Base-by-base conservation (phyloP, 2,113 vertebrate genomes). In the Lates calcarifer region DNA sequence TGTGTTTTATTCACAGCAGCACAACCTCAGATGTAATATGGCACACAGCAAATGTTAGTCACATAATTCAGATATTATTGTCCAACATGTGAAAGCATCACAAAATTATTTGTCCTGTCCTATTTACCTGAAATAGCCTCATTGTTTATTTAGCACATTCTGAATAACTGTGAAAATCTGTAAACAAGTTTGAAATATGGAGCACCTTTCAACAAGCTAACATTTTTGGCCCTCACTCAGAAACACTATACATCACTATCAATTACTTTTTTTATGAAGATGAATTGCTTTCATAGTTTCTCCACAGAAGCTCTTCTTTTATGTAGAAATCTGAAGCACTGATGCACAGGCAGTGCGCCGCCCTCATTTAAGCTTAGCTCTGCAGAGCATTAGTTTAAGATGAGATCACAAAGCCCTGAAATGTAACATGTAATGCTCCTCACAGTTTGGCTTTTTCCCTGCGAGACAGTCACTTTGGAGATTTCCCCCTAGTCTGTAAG, bases 101-200 rank as follows among this genome's bases (percentile, higher is more conserved):
- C 8, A 11, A 10, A 29, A 56, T 69, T 39, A 3, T 81, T 73
- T 72, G 47, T n/a, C 64, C 20, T 20, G 81, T n/a, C 68, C 75
- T 75, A 4, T 76, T 88, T 82, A 86, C 85, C 78, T 81, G 77
- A 71, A 84, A 57, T 49, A 71, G 80, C 64, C 55, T 55, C 39
- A 26, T 70, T 79, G 66, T 77, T 79, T 55, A 24, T 82, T 73
- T 69, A 64, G 45, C 53, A 51, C 22, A 66, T 63, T 45, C 70
- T 2, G 74, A 82, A 73, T 83, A 74, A 49, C 15, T 78, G 63
- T 24, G 72, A 82, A 20, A 68, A 55, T 77, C 63, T 61, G 74
- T 83, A 89, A 90, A 89, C 86, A 85, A 86, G 88, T 73, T 68
- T 69, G 79, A 90, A 90, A 87, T 84, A 88, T 87, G 81, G 74